Conservation (phyloP, 2,797 vertebrate genomes). For the Parauchenoglanis punctatus region DNA sequence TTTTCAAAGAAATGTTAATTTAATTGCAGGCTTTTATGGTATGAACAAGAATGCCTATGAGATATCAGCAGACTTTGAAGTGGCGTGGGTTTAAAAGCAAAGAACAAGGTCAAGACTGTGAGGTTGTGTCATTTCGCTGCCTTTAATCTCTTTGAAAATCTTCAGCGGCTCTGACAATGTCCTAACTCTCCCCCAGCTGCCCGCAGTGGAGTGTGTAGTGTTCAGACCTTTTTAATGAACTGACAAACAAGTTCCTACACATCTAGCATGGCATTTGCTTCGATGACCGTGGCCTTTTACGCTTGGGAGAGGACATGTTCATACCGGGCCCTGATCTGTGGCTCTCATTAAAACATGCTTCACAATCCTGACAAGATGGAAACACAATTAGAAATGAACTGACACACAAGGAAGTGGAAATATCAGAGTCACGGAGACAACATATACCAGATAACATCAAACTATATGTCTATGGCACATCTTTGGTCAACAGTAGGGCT, state of each 20-base stretch:
- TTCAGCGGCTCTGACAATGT: not conserved
- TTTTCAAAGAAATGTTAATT: not conserved
- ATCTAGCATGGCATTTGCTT: conserved; percentile 47
- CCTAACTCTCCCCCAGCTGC: not conserved
- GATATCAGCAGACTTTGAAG: conserved; percentile 19
- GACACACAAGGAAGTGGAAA: not conserved
- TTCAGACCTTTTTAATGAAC: conserved; percentile 30
- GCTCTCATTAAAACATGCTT: conserved; percentile 44
- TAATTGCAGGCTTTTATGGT: not conserved
- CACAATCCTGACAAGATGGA: conserved; percentile 5
- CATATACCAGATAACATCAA: conserved; percentile 10
- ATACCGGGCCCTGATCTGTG: conserved; percentile 29
- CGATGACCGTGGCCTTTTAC: conserved; percentile 40
- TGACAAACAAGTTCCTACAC: conserved; percentile 13
- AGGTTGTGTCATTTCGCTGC: conserved; percentile 8
- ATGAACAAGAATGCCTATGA: not conserved
- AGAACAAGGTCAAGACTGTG: conserved; percentile 2
- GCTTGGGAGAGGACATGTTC: conserved; percentile 16
- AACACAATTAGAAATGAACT: conserved; percentile 25
- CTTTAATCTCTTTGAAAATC: conserved; percentile 29
- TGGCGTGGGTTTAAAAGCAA: not conserved
- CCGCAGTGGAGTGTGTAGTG: not conserved
- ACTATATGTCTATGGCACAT: not conserved
- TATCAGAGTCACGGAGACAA: not conserved
- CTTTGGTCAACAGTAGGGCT: conserved; percentile 23